These are phyloP conservation scores for Arvicanthis niloticus DNA, from an alignment of 2,113 vertebrate species.

Conservation along the genomic window DNA sequence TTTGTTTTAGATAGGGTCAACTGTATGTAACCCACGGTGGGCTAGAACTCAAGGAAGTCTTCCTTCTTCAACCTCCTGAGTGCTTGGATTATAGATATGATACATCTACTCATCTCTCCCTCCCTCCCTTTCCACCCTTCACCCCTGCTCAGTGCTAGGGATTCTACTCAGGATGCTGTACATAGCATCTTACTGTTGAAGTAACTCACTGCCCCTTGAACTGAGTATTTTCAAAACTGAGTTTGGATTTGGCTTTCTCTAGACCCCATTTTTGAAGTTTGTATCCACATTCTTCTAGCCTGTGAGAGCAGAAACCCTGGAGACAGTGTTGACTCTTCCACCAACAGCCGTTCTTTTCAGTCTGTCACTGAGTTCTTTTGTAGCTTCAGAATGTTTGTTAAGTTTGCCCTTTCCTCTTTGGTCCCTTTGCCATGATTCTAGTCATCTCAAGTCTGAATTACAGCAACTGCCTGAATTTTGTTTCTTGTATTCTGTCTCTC, in stretches of 20 bases:
- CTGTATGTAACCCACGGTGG: not conserved
- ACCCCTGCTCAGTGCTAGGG: not conserved
- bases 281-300: constrained; percentile 59
- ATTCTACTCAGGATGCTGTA: not conserved
- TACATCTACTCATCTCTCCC: no score
- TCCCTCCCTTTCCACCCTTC: no score
- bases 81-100: not conserved
- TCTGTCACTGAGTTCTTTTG: constrained; percentile 45
- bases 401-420: constrained; percentile 27
- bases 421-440: constrained; percentile 34
- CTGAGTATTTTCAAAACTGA: constrained; percentile 51
- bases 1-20: not conserved
- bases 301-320: constrained; percentile 52
- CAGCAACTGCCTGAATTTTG: not conserved
- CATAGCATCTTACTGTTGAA: not conserved
- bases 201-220: not conserved
- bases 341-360: constrained; percentile 5
- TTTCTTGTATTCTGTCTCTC: not conserved
- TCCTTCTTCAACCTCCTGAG: not conserved
- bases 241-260: not conserved
- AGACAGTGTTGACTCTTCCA: constrained; percentile 54
- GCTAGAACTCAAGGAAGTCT: not conserved
- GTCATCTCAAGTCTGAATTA: not conserved
- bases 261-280: constrained; percentile 43
- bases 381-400: constrained; percentile 64